phyloP scores from a whole-genome alignment of 2,888 invertebrate species.

The Cephus runcator region DNA sequence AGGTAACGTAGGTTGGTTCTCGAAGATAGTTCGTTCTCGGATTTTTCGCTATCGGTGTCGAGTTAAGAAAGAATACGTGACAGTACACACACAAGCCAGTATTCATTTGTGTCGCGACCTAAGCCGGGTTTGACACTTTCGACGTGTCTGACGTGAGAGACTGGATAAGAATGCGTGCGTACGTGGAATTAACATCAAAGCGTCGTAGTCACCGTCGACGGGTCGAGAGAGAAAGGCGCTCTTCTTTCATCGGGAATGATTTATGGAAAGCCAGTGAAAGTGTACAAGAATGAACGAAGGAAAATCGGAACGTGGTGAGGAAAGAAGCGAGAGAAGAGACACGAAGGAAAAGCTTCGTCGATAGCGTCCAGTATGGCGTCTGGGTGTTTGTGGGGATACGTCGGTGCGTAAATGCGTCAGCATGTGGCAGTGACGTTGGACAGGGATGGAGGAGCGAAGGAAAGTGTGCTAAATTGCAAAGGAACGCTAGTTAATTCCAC shows the following conservation, averaged over 20 bases:
- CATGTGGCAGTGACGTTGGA: neutral
- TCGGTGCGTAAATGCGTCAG: neutral
- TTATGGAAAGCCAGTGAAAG: neutral
- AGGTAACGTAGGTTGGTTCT: too few relatives aligned
- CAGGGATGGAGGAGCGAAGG: too few relatives aligned
- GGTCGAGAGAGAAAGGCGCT: neutral
- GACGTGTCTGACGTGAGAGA: neutral
- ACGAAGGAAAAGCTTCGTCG: neutral
- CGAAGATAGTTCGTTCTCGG: too few relatives aligned
- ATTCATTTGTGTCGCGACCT: neutral
- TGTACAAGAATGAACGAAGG: neutral
- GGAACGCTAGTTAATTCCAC: neutral
- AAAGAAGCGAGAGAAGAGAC: neutral
- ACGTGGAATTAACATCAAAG: neutral
- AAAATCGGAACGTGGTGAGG: neutral
- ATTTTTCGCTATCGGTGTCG: too few relatives aligned
- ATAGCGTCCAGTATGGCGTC: neutral
- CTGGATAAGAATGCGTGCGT: neutral
- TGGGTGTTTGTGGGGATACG: neutral
- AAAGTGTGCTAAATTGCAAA: neutral
- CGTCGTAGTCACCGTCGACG: neutral
- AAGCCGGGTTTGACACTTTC: neutral
- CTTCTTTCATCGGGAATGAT: neutral
- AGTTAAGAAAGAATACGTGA: too few relatives aligned
- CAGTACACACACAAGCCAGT: neutral